A percentile compares a stretch with the other conserved stretches of the same genome.
These are phyloP conservation scores for Galerucella nymphaeae DNA, from an alignment of 2,888 invertebrate species.

Conservation along the genomic window DNA sequence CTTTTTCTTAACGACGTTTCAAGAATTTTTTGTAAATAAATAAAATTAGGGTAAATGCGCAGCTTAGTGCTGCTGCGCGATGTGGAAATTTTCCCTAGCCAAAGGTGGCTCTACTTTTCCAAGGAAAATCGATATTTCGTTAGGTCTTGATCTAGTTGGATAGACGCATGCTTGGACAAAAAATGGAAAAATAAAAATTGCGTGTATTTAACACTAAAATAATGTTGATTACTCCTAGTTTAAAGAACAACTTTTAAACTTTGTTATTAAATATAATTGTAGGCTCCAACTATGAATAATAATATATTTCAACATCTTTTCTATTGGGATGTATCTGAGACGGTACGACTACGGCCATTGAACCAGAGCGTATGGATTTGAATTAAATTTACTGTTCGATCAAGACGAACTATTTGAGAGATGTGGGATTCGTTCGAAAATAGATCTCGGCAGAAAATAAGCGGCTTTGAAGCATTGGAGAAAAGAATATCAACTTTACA, in stretches of 20 bases:
- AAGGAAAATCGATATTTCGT: conserved; percentile 10
- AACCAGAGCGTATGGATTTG: background rate
- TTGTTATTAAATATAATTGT: too few relatives aligned
- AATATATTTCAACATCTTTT: background rate
- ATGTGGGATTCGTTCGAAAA: background rate
- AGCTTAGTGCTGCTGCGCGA: background rate
- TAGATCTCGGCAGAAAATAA: background rate
- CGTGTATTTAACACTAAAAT: too few relatives aligned
- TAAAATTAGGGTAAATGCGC: conserved; percentile 6
- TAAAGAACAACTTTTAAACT: too few relatives aligned
- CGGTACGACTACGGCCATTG: conserved; percentile 2
- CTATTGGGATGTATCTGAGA: background rate
- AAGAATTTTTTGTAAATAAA: conserved; percentile 14
- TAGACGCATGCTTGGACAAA: conserved; percentile 5
- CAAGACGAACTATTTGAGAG: background rate
- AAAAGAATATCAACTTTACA: background rate
- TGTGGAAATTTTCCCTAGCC: background rate
- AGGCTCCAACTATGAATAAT: too few relatives aligned
- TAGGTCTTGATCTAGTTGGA: background rate
- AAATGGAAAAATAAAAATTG: background rate
- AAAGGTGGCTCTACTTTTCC: background rate
- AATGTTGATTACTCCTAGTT: too few relatives aligned
- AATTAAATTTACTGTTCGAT: background rate
- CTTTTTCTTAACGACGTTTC: background rate
- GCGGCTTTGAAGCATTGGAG: background rate